These are phyloP conservation scores for Eulemur albifrons DNA, from an alignment of 2,797 vertebrate species.

Conservation along the genomic window DNA sequence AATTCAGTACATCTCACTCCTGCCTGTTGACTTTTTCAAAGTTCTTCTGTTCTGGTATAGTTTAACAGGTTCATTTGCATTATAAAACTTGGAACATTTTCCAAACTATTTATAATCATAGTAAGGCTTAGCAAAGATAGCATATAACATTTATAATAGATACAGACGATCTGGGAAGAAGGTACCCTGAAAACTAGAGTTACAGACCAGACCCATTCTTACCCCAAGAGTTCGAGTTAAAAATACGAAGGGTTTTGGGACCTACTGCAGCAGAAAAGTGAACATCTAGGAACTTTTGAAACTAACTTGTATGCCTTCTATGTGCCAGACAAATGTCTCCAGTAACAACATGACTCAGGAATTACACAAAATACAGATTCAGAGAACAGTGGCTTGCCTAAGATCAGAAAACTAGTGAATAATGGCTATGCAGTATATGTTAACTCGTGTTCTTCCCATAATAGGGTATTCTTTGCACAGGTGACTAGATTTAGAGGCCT, in stretches of 20 bases:
- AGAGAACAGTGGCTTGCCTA: background rate
- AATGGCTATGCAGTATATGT: background rate
- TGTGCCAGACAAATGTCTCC: slow-evolving; percentile 2
- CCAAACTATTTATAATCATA: slow-evolving; percentile 34
- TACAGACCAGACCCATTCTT: slow-evolving; percentile 10
- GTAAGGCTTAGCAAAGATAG: slow-evolving; percentile 38
- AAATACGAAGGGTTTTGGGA: slow-evolving; percentile 33
- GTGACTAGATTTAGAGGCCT: background rate
- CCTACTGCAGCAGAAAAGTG: slow-evolving; percentile 15
- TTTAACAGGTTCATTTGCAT: slow-evolving; percentile 46
- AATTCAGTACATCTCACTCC: slow-evolving; percentile 10
- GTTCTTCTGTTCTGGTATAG: background rate
- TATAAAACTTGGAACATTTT: slow-evolving; percentile 51
- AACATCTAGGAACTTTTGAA: slow-evolving; percentile 48
- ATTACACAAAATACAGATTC: slow-evolving; percentile 41
- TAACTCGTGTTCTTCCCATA: background rate
- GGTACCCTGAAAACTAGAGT: slow-evolving; percentile 18
- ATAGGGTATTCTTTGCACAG: background rate
- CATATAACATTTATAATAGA: slow-evolving; percentile 29
- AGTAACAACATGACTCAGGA: slow-evolving; percentile 32
- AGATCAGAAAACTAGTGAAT: slow-evolving; percentile 36
- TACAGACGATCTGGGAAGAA: background rate
- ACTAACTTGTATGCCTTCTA: slow-evolving; percentile 43
- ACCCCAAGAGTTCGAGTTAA: background rate
- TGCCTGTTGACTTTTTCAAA: slow-evolving; percentile 7